Base-by-base conservation (phyloP, 2,113 vertebrate species). In the Coryphaenoides rupestris region DNA sequence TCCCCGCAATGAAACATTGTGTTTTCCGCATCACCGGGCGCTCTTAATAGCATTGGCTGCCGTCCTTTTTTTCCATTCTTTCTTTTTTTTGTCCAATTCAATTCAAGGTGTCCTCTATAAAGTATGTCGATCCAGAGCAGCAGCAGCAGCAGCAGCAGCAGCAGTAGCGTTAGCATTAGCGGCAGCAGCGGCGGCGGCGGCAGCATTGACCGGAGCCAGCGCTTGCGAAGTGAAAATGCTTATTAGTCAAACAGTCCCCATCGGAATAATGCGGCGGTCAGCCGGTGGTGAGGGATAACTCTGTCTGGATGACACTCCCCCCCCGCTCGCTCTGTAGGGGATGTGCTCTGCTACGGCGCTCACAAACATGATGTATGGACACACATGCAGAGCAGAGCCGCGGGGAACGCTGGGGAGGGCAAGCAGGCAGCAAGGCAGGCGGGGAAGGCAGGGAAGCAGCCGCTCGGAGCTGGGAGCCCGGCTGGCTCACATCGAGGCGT, bases 221-320 rank as follows among this genome's bases (percentile, higher is more conserved):
- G 78, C 71, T 82, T 45, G 79, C 92, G 90, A 91, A 89, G 89
- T 86, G 72, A 74, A 69, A 68, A 83, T 82, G 85, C 84, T 91
- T 90, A 89, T 90, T 90, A 90, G 87, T 91, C 90, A 90, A 91
- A 90, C 89, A 87, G 83, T 89, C 82, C 89, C 90, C 66, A 82
- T 84, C 59, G 85, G 85, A 89, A 89, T 88, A 87, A 87, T 82
- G 86, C 86, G 81, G 81, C 78, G 67, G 84, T 89, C 86, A 89
- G 87, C 85, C 85, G 22, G 72, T 77, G 70, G 79, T 88, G 84
- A 88, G 86, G 78, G 80, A 89, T 89, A 89, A 86, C 84, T 84
- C 81, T 75, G 72, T 59, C 73, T 57, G 49, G 77, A 76, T 87
- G 87, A 86, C 87, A 88, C 78, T 74, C 78, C 14, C n/a, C n/a